Percentiles rank a stretch among this genome's conserved stretches.
Evolutionary conservation across 2,888 invertebrate genomes (phyloP).

Genomic region (Harpagoxenus sublaevis): DNA sequence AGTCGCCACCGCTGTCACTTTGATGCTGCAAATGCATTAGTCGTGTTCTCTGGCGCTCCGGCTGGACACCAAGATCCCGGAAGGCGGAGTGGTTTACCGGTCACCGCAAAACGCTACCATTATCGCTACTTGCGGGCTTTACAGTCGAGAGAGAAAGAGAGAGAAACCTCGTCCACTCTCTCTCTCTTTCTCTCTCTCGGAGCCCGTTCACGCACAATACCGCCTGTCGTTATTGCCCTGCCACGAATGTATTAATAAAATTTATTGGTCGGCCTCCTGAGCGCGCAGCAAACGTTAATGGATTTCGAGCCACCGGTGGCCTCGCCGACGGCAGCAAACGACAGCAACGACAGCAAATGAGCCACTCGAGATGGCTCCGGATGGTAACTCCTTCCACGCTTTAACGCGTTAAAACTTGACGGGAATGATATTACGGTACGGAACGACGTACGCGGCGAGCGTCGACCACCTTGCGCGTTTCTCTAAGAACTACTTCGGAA

Average conservation of each 20-base stretch:
- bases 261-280: slow-evolving; percentile 82
- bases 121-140: slow-evolving; percentile 77
- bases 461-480: slow-evolving; percentile 69
- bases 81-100: slow-evolving; percentile 75
- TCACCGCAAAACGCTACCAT: slow-evolving; percentile 77
- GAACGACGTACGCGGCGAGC: slow-evolving; percentile 52
- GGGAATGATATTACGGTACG: slow-evolving; percentile 70
- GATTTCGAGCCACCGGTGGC: slow-evolving; percentile 81
- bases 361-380: slow-evolving; percentile 69
- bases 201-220: slow-evolving; percentile 71
- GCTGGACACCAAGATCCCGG: slow-evolving; percentile 75
- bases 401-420: slow-evolving; percentile 74
- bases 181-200: not conserved
- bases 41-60: slow-evolving; percentile 69
- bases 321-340: slow-evolving; percentile 74
- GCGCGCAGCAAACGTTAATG: slow-evolving; percentile 82
- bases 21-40: slow-evolving; percentile 73
- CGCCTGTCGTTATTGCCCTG: slow-evolving; percentile 80
- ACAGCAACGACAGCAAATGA: slow-evolving; percentile 73
- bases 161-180: slow-evolving; percentile 2
- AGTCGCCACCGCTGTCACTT: slow-evolving; percentile 70
- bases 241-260: slow-evolving; percentile 84
- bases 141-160: slow-evolving; percentile 65
- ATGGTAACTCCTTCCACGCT: slow-evolving; percentile 70
- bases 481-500: slow-evolving; percentile 3